A percentile compares a stretch with the other conserved stretches of the same genome.
Conservation (phyloP, 2,113 vertebrate species). For the Eonycteris spelaea region DNA sequence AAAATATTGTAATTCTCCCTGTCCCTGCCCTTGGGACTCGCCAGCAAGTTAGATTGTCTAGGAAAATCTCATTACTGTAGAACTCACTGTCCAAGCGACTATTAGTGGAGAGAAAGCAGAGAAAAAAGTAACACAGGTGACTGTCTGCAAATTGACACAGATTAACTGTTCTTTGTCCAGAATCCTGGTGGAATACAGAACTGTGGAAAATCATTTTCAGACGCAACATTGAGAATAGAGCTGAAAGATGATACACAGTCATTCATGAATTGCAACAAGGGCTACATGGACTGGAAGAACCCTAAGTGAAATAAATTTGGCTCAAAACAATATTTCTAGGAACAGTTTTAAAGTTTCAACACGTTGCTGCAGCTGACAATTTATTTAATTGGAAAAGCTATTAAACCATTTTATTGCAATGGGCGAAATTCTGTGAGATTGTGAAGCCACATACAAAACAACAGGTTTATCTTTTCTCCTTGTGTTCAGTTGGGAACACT, state of each 20-base stretch:
- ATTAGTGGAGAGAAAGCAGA: constrained; percentile 7
- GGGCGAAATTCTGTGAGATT: constrained; percentile 46
- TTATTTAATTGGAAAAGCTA: constrained; percentile 62
- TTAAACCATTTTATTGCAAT: constrained; percentile 49
- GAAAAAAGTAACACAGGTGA: constrained; percentile 48
- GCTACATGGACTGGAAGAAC: constrained; percentile 50
- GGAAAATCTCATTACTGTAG: constrained; percentile 61
- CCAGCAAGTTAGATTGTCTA: constrained; percentile 20
- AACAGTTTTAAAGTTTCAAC: constrained; percentile 28
- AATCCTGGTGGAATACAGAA: constrained; percentile 14
- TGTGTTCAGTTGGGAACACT: constrained; percentile 68
- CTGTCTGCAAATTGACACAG: constrained; percentile 56
- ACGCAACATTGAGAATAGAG: constrained; percentile 69
- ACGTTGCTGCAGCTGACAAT: constrained; percentile 24
- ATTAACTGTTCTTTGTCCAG: constrained; percentile 48
- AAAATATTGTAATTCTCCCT: constrained; percentile 12
- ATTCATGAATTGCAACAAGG: constrained; percentile 69
- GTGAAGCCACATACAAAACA: constrained; percentile 44
- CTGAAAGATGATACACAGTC: constrained; percentile 22
- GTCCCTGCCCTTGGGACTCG: neutral
- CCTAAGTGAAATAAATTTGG: constrained; percentile 53
- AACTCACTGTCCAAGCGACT: constrained; percentile 12
- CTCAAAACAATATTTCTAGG: constrained; percentile 19
- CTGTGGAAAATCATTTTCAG: constrained; percentile 71
- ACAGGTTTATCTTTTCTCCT: constrained; percentile 67